Base-by-base conservation (phyloP, 2,113 vertebrate genomes). In the Colaptes auratus region DNA sequence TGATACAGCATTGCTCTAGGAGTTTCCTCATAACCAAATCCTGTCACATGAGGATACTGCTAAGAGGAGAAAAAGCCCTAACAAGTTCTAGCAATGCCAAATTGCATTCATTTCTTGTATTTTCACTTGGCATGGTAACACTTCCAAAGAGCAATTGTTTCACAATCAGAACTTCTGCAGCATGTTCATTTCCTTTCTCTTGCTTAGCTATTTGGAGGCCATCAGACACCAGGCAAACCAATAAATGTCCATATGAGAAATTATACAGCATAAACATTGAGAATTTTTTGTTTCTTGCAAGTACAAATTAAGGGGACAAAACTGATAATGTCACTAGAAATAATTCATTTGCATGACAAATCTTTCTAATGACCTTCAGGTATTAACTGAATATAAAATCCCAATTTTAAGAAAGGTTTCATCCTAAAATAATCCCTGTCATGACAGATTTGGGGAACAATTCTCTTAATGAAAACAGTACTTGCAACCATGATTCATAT, bases 71-170 rank as follows among this genome's bases (percentile, higher is more conserved):
- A 92, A 96, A 95, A 92, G 86, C 86, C 63, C 80, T 92, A 84
- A 92, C 92, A 92, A 96, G 86, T 96, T 90, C 92, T 88, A 94
- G 73, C 82, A 84, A 79, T 94, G 93, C 90, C 92, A 91, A 96
- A 91, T 95, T 72, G 81, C 90, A 94, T 96, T 97, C 93, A 95
- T 86, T 94, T 95, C 92, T 93, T 94, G 94, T 87, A 79, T 96
- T 96, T 96, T 93, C 89, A 82, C 94, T 97, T 97, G 95, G 94
- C 95, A 93, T 91, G 88, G 90, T 94, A 95, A 94, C 90, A 95
- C 86, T 93, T 97, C 86, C 90, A 96, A 95, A 87, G 92, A 95
- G 86, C 52, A 46, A 93, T 96, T 95, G 88, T 94, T 97, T 91
- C 33, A 86, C 95, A 97, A 94, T 95, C 88, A 95, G 73, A 94